Evolutionary conservation across 2,797 vertebrate species (phyloP).

Genomic region (Phrynocephalus vlangalii): DNA sequence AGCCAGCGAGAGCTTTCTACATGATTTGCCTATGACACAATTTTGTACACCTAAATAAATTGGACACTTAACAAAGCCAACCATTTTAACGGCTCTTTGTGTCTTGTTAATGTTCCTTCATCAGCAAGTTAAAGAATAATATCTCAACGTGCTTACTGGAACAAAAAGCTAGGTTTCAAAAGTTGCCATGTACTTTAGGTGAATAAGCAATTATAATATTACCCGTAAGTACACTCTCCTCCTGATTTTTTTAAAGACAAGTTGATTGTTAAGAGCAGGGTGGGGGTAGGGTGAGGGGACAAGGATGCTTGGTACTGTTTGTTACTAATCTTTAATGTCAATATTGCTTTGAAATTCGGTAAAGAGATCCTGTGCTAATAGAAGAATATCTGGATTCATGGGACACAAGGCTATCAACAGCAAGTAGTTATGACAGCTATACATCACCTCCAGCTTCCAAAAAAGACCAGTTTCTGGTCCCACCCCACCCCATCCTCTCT

Average conservation of each 20-base stretch:
- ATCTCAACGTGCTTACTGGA: background rate
- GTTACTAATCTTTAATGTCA: slow-evolving; percentile 9
- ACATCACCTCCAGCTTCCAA: background rate
- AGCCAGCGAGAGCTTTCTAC: background rate
- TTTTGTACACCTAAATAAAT: background rate
- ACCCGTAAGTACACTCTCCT: too few relatives aligned
- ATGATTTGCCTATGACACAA: background rate
- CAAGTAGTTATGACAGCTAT: background rate
- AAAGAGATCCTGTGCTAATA: slow-evolving; percentile 40
- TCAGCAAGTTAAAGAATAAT: slow-evolving; percentile 21
- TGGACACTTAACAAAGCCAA: background rate
- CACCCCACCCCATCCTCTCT: too few relatives aligned
- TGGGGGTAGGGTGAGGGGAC: too few relatives aligned
- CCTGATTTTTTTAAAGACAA: background rate
- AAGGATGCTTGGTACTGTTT: fast-evolving
- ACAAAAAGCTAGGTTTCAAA: background rate
- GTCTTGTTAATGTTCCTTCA: slow-evolving; percentile 20
- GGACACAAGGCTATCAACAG: background rate
- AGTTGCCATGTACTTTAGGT: background rate
- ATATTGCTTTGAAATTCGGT: slow-evolving; percentile 32
- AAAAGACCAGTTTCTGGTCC: background rate
- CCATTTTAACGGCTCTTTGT: background rate
- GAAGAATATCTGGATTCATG: slow-evolving; percentile 25
- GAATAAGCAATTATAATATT: background rate
- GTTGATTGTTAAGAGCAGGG: background rate